phyloP scores from a whole-genome alignment of 2,888 invertebrate genomes.

The Phalera bucephala region DNA sequence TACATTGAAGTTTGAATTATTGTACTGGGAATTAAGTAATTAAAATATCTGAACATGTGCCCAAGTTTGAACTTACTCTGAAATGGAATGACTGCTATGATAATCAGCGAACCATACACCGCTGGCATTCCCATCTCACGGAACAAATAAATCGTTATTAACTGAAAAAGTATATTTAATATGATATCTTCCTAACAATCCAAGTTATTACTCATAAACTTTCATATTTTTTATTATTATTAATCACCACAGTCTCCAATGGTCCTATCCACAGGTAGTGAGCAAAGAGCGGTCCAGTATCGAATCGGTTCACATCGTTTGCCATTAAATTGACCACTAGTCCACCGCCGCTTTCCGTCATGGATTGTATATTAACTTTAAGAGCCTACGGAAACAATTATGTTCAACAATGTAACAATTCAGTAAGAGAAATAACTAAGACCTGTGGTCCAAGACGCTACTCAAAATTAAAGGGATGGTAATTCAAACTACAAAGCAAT shows the following conservation, averaged over 20 bases:
- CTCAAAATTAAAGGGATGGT: too few relatives aligned
- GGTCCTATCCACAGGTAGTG: slow-evolving; percentile 91
- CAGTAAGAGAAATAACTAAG: too few relatives aligned
- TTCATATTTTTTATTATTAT: neutral
- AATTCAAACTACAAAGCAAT: too few relatives aligned
- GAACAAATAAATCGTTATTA: slow-evolving; percentile 78
- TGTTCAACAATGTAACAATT: too few relatives aligned
- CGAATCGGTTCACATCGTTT: slow-evolving; percentile 90
- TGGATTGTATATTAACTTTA: slow-evolving; percentile 67
- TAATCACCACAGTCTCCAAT: slow-evolving; percentile 83
- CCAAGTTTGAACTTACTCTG: slow-evolving; percentile 53
- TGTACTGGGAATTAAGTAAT: too few relatives aligned
- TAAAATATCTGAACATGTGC: too few relatives aligned
- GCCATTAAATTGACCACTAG: slow-evolving; percentile 85
- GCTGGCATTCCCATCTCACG: slow-evolving; percentile 79
- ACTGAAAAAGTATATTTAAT: slow-evolving; percentile 39
- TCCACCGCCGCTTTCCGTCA: slow-evolving; percentile 68
- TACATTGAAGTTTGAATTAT: too few relatives aligned
- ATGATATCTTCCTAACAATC: neutral
- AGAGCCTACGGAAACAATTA: slow-evolving; percentile 25
- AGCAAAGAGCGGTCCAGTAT: slow-evolving; percentile 86
- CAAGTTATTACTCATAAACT: neutral
- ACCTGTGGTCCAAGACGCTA: too few relatives aligned
- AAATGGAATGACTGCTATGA: slow-evolving; percentile 76
- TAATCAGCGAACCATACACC: slow-evolving; percentile 73